Conservation (phyloP, 2,113 vertebrate genomes). For the Perca schrenkii region DNA sequence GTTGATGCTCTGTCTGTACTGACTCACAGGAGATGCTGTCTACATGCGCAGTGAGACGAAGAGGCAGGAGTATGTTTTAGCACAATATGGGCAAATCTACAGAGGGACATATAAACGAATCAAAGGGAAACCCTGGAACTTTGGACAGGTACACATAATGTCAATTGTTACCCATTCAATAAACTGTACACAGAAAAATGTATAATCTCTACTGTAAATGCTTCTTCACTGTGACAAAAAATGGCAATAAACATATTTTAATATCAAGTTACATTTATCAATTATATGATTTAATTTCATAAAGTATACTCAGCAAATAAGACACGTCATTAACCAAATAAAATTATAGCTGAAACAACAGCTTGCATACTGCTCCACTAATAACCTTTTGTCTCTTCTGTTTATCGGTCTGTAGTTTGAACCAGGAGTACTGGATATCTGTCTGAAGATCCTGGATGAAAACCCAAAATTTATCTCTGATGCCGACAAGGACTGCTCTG, state of each 20-base stretch:
- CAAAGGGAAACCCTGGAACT: constrained; percentile 86
- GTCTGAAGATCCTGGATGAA: constrained; percentile 87
- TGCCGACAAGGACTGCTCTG: constrained; percentile 83
- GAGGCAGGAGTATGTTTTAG: constrained; percentile 87
- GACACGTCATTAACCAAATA: not conserved
- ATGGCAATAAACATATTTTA: not conserved
- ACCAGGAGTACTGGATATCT: constrained; percentile 85
- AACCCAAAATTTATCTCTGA: constrained; percentile 88
- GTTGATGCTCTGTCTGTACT: not conserved
- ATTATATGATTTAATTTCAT: not conserved
- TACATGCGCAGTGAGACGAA: constrained; percentile 82
- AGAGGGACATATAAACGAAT: constrained; percentile 85
- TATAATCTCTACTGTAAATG: not conserved
- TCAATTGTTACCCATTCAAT: not conserved
- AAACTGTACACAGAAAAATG: not conserved
- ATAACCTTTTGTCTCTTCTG: not conserved
- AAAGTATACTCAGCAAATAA: not conserved
- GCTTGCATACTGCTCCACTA: not conserved
- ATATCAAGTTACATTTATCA: not conserved
- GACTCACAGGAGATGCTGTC: constrained; percentile 86
- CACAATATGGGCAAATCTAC: constrained; percentile 89
- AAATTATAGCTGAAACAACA: not conserved
- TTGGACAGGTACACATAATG: constrained; percentile 87
- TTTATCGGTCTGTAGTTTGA: constrained; percentile 85
- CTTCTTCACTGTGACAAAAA: not conserved